Evolutionary conservation across 2,797 vertebrate genomes (phyloP).

Genomic region (Huso huso): DNA sequence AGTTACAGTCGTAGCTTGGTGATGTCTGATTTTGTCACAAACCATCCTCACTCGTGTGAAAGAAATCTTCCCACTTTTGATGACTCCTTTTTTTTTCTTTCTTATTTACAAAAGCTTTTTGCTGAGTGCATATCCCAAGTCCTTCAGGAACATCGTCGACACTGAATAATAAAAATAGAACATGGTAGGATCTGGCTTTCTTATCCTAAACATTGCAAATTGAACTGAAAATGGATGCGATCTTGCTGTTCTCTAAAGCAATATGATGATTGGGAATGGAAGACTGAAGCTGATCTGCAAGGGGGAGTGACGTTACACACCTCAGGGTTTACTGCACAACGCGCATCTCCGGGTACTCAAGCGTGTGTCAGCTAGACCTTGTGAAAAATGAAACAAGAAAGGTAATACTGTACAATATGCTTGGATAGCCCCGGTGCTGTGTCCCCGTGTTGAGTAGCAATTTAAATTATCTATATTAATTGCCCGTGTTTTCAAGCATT

Average conservation of each 20-base stretch:
- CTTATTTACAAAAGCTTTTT: slow-evolving; percentile 36
- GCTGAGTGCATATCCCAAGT: slow-evolving; percentile 38
- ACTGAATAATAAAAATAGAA: slow-evolving; percentile 45
- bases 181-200: slow-evolving; percentile 47
- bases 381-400: slow-evolving; percentile 23
- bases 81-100: slow-evolving; percentile 35
- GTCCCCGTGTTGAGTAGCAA: too few species aligned
- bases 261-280: slow-evolving; percentile 49
- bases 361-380: slow-evolving; percentile 51
- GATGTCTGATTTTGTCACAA: slow-evolving; percentile 48
- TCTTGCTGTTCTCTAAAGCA: slow-evolving; percentile 57
- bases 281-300: slow-evolving; percentile 56
- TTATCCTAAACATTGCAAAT: slow-evolving; percentile 70
- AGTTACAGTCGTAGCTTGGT: slow-evolving; percentile 64
- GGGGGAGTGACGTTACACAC: slow-evolving; percentile 56
- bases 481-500: too few species aligned
- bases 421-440: too few species aligned
- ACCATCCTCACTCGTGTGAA: slow-evolving; percentile 59
- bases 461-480: too few species aligned
- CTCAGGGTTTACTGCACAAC: slow-evolving; percentile 58
- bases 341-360: slow-evolving; percentile 63
- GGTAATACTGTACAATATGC: background rate
- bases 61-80: slow-evolving; percentile 60
- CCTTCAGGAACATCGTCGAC: slow-evolving; percentile 43
- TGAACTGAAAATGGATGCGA: slow-evolving; percentile 58